Evolutionary conservation across 2,888 invertebrate genomes (phyloP).

Genomic region (Boloria euphrosyne): DNA sequence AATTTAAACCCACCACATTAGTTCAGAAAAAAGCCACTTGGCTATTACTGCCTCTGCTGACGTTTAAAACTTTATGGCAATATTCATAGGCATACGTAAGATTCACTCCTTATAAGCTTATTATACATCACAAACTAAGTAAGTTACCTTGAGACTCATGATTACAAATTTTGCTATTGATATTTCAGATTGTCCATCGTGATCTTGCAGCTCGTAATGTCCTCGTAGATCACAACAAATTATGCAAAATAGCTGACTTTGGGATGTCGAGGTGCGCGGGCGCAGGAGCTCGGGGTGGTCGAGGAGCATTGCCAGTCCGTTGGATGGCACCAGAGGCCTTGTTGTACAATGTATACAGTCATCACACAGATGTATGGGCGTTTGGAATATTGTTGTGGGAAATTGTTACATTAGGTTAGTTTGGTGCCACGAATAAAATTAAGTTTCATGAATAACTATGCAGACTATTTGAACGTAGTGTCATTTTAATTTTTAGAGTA

Average conservation of each 20-base stretch:
- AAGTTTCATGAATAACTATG: too few relatives aligned
- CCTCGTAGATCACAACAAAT: conserved; percentile 91
- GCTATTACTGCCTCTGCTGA: too few relatives aligned
- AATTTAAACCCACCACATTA: too few relatives aligned
- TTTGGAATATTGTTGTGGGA: conserved; percentile 94
- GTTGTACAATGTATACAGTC: conserved; percentile 89
- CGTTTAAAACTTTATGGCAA: too few relatives aligned
- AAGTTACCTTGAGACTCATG: not conserved
- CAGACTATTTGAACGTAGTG: not conserved
- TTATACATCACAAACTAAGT: too few relatives aligned
- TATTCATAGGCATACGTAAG: too few relatives aligned
- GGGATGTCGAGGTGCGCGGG: conserved; percentile 89
- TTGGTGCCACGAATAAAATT: too few relatives aligned
- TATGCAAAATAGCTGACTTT: conserved; percentile 94
- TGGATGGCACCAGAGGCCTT: conserved; percentile 95
- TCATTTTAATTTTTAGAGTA: too few relatives aligned
- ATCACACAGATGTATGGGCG: conserved; percentile 93
- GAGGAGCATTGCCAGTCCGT: conserved; percentile 86
- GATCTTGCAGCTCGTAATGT: conserved; percentile 93
- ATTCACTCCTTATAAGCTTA: too few relatives aligned
- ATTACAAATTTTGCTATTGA: not conserved
- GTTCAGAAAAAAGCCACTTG: too few relatives aligned
- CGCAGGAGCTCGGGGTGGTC: conserved; percentile 63
- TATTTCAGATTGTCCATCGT: conserved; percentile 89
- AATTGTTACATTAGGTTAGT: conserved; percentile 89